Evolutionary conservation across 53 echinoderm and acorn worm genomes (phyloP).

Genomic region (Temnopleurus reevesii): DNA sequence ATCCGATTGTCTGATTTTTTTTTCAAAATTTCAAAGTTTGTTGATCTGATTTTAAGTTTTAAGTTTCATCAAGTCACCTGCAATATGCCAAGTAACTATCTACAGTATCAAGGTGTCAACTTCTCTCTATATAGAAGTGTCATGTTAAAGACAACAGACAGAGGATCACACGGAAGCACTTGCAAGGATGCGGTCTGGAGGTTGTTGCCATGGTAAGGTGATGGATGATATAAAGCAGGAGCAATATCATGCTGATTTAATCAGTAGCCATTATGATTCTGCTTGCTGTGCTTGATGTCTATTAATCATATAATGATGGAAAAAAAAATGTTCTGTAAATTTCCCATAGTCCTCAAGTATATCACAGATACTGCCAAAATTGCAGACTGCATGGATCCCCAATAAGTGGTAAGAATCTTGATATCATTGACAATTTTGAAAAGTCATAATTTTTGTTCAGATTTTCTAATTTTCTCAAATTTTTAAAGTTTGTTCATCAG

Average conservation of each 20-base stretch:
- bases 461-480: background rate
- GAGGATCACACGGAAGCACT: background rate
- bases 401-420: background rate
- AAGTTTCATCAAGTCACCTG: background rate
- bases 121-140: background rate
- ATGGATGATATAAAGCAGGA: background rate
- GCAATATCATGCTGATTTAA: background rate
- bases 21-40: no score
- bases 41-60: no score
- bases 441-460: background rate
- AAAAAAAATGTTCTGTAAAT: background rate
- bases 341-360: background rate
- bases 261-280: background rate
- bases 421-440: background rate
- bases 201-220: background rate
- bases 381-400: background rate
- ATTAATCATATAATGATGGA: background rate
- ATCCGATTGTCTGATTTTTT: no score
- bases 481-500: background rate
- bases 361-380: background rate
- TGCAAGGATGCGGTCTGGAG: background rate
- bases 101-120: background rate
- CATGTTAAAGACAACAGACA: slow-evolving; percentile 14
- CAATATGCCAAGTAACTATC: background rate
- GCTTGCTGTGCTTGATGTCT: background rate